Evolutionary conservation across 2,888 invertebrate genomes (phyloP), one percentile per base, ranked within the genome.

Genomic region (Lamellibrachia columna): DNA sequence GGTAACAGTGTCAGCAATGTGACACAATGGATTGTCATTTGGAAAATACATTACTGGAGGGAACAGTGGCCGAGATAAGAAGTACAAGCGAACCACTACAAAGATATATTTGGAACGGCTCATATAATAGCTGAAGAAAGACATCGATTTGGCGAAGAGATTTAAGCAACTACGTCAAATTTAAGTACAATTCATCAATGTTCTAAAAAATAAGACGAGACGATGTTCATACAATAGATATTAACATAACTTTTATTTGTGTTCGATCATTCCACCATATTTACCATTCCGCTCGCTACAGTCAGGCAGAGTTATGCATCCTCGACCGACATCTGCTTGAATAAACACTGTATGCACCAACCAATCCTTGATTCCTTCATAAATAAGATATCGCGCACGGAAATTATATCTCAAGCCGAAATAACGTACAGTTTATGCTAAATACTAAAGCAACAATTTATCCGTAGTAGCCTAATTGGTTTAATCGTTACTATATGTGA

Each of bases 211-310:
- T 3, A 75, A 75, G 4, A 22, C 75, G n/a, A 40, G 40, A 75
- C n/a, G 22, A 75, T 15, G 75, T 75, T 75, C 15, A 22, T 75
- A 75, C 75, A 75, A 22, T 75, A 75, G 75, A 75, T 75, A 22
- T 75, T 75, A 75, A 75, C 75, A 75, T 75, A n/a, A 75, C 75
- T 15, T 75, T 75, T 75, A 75, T 75, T 75, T 75, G 22, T 75
- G 75, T 75, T 75, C 75, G 75, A 75, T 75, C 75, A 75, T 22
- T 75, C 75, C 75, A 75, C 22, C 75, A 75, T 75, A 22, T 22
- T 75, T n/a, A 75, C n/a, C 75, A 15, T 75, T 75, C 75, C 3
- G 75, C 75, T 22, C 22, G 75, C 22, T n/a, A 22, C 75, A n/a
- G 4, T 75, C 75, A 75, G n/a, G 75, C 75, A 75, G 75, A 75